phyloP scores from a whole-genome alignment of 1,140 invertebrate species.

The Elymnias hypermnestra region DNA sequence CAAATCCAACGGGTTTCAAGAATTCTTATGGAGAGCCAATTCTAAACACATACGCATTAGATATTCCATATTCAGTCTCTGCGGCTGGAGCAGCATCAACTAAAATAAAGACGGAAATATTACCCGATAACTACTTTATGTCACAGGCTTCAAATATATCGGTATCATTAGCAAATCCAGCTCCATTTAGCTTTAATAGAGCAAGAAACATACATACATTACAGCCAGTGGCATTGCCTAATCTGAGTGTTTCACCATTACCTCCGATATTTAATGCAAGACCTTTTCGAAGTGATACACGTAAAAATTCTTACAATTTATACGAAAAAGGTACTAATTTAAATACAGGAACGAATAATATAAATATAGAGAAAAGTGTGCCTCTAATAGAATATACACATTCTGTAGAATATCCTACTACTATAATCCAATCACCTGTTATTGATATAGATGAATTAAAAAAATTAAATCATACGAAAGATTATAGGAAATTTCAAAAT shows the following conservation, averaged over 20 bases:
- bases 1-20: constrained; percentile 46
- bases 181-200: constrained; percentile 60
- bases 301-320: constrained; percentile 29
- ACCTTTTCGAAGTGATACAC: constrained; percentile 59
- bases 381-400: constrained; percentile 79
- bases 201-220: constrained; percentile 67
- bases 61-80: constrained; percentile 50
- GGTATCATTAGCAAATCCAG: constrained; percentile 51
- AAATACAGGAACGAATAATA: constrained; percentile 36
- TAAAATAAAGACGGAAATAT: constrained; percentile 56
- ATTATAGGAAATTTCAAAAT: constrained; percentile 55
- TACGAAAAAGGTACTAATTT: constrained; percentile 36
- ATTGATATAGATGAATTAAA: constrained; percentile 75
- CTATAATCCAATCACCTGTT: constrained; percentile 78
- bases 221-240: constrained; percentile 75
- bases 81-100: constrained; percentile 56
- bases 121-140: constrained; percentile 30
- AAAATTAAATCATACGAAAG: constrained; percentile 46
- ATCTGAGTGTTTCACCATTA: constrained; percentile 71
- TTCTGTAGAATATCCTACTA: constrained; percentile 80
- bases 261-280: constrained; percentile 78
- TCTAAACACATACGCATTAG: constrained; percentile 38
- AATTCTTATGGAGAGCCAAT: constrained; percentile 67
- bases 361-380: constrained; percentile 78
- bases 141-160: constrained; percentile 33